Evolutionary conservation across 1,140 invertebrate genomes (phyloP), one percentile per base, ranked within the genome.

Genomic region (Lepidurus apus): DNA sequence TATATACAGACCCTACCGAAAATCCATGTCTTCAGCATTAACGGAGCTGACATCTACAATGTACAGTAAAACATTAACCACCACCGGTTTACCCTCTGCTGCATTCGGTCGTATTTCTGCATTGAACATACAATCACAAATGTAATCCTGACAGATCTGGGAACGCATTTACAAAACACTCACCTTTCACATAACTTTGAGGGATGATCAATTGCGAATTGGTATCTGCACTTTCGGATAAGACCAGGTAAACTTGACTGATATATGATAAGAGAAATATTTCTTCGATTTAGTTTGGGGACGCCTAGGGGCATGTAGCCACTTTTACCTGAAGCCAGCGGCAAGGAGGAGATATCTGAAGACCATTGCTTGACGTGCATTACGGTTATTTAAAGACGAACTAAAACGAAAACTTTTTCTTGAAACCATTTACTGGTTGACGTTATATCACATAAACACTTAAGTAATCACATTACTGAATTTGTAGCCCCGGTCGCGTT

Each of bases 11-110:
- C 82, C 82, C 87, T 85, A 93, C 91, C 92, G 89, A 86, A 93
- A 93, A 84, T 93, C 92, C 92, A 93, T 93, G 82, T 94, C 92
- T 85, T 93, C 92, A 73, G 93, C 92, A 82, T 93, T 94, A 79
- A 94, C 93, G 10, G 92, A 93, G 85, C 93, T 94, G 74, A 93
- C 92, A 82, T 93, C 92, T 76, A 93, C 90, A 13, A 94, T 90
- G 82, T 91, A 92, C 82, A 93, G 91, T 81, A 91, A 91, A 84
- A 93, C 92, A 82, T 92, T 89, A 42, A 93, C 90, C 74, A 89
- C 85, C 45, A 93, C 89, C 47, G 91, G 91, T 74, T 88, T 87
- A 17, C 89, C 89, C 81, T 90, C 90, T 65, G 86, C 87, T 5
- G 90, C 89, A 43, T 91, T 90, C 47, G 91, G 91, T 81, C 91